Percentiles rank a stretch among this genome's conserved stretches.
phyloP scores from a whole-genome alignment of 1,140 invertebrate species.

The Pachypeltis micranthus region DNA sequence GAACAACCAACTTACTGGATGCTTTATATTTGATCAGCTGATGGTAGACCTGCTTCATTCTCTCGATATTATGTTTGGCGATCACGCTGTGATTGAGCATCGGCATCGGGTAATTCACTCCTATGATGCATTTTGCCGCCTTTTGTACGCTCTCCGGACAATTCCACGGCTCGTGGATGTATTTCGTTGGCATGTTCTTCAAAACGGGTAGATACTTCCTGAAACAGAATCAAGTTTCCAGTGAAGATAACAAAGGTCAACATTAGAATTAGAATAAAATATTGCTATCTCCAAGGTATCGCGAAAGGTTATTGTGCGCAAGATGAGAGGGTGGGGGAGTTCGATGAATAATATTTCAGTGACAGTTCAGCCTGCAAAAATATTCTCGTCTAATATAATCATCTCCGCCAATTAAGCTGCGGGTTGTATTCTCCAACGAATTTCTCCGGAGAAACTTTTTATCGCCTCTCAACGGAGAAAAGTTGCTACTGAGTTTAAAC shows the following conservation, averaged over 20 bases:
- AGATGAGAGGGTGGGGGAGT: too few relatives aligned
- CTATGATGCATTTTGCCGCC: conserved; percentile 69
- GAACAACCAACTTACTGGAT: conserved; percentile 13
- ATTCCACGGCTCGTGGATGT: conserved; percentile 83
- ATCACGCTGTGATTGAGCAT: conserved; percentile 72
- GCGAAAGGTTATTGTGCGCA: too few relatives aligned
- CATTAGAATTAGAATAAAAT: conserved; percentile 3
- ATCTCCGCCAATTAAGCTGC: too few relatives aligned
- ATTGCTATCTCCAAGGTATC: too few relatives aligned
- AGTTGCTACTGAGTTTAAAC: too few relatives aligned
- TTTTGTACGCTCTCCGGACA: conserved; percentile 65
- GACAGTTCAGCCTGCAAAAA: too few relatives aligned
- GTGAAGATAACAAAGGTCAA: background rate
- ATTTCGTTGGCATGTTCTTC: conserved; percentile 70
- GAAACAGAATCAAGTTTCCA: conserved; percentile 28
- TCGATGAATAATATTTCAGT: too few relatives aligned
- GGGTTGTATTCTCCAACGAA: too few relatives aligned
- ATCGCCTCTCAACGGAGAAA: too few relatives aligned
- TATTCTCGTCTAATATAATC: too few relatives aligned
- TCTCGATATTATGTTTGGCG: conserved; percentile 65
- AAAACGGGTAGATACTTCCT: conserved; percentile 70
- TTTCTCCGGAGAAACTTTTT: too few relatives aligned
- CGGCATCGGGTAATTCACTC: conserved; percentile 71
- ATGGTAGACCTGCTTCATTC: conserved; percentile 79
- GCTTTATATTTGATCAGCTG: conserved; percentile 52